A percentile compares a stretch with the other conserved stretches of the same genome.
Evolutionary conservation across 2,797 vertebrate species (phyloP).

Genomic region (Sebastes dallii): DNA sequence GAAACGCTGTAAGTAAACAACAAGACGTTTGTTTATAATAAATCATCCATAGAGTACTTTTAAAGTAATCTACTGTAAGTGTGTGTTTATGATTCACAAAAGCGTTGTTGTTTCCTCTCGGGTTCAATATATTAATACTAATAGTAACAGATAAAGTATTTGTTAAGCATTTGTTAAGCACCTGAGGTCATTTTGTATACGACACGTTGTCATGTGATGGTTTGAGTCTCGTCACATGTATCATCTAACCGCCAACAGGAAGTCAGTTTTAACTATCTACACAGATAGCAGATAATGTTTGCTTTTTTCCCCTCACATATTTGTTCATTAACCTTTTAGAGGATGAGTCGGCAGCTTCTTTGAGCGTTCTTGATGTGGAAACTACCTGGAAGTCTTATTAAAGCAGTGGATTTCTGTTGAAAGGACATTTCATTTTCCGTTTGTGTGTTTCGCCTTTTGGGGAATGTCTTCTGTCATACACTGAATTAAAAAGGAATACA

Average conservation of each 20-base stretch:
- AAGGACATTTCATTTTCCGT: not conserved
- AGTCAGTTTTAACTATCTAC: constrained; percentile 18
- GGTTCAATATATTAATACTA: not conserved
- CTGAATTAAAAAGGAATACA: not conserved
- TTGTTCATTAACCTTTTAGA: not conserved
- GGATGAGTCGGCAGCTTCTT: not conserved
- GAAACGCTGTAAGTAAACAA: not conserved
- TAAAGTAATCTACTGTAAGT: not conserved
- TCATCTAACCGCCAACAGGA: constrained; percentile 11
- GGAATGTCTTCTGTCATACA: not conserved
- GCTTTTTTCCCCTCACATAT: not conserved
- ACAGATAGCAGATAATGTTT: constrained; percentile 27
- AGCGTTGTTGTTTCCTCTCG: not conserved
- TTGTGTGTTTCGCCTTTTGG: not conserved
- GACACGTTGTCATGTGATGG: constrained; percentile 61
- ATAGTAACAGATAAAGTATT: not conserved
- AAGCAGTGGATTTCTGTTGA: not conserved
- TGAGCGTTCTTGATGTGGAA: not conserved
- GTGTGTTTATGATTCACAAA: not conserved
- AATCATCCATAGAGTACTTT: not conserved
- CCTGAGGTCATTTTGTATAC: constrained; percentile 30
- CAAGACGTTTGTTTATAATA: not conserved
- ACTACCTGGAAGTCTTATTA: not conserved
- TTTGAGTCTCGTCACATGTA: constrained; percentile 40
- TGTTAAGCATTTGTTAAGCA: constrained; percentile 4